phyloP scores from a whole-genome alignment of 2,888 invertebrate genomes.

The Ophioninae sp. region DNA sequence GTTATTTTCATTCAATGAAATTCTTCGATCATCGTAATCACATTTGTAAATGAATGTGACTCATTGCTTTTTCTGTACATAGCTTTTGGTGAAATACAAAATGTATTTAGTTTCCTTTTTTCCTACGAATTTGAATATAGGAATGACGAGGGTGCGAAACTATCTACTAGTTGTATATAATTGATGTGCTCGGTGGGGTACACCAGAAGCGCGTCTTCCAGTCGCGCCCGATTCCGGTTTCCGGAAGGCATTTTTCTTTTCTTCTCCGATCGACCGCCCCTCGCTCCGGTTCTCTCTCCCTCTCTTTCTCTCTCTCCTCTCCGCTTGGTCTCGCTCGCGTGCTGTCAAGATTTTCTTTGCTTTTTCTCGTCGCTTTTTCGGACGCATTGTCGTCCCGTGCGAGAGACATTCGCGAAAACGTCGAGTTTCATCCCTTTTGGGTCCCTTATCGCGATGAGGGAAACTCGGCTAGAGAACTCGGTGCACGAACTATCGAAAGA shows the following conservation, averaged over 20 bases:
- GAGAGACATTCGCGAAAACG: constrained; percentile 44
- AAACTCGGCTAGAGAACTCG: constrained; percentile 65
- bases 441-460: constrained; percentile 65
- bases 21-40: not conserved
- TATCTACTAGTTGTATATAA: constrained; percentile 36
- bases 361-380: constrained; percentile 55
- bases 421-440: constrained; percentile 38
- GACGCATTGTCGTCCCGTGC: constrained; percentile 48
- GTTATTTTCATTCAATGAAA: not conserved
- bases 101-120: not conserved
- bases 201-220: constrained; percentile 71
- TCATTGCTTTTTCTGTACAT: not conserved
- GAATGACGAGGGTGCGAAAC: constrained; percentile 47
- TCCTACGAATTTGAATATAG: not conserved
- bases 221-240: constrained; percentile 78
- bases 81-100: not conserved
- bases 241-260: constrained; percentile 72
- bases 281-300: constrained; percentile 37
- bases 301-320: constrained; percentile 57
- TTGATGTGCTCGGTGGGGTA: constrained; percentile 50
- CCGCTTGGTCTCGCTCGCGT: constrained; percentile 13
- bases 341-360: constrained; percentile 12
- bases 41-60: not conserved
- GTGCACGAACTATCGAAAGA: constrained; percentile 65
- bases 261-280: constrained; percentile 49